These are phyloP conservation scores for Acrocephalus arundinaceus DNA, from an alignment of 2,113 vertebrate species.

Conservation along the genomic window DNA sequence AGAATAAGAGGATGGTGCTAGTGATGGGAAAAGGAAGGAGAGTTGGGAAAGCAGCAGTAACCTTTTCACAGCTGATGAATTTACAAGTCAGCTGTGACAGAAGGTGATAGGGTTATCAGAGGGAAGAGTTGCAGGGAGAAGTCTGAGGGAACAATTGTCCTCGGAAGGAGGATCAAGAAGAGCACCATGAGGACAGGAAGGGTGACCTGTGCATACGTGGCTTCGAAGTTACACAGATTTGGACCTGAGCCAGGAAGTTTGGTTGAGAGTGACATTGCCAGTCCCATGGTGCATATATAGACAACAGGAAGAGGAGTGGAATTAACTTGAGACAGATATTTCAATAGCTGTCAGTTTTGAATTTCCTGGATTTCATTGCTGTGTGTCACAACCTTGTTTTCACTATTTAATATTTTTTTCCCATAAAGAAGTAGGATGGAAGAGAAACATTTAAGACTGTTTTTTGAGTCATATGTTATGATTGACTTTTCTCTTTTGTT, in stretches of 20 bases:
- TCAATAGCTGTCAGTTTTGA: not conserved
- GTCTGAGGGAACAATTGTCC: not conserved
- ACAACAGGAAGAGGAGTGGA: constrained; percentile 11
- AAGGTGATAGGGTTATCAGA: not conserved
- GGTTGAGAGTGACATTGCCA: not conserved
- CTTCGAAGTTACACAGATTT: not conserved
- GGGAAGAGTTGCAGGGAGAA: not conserved
- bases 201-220: not conserved
- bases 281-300: not conserved
- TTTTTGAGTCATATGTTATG: not conserved
- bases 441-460: not conserved
- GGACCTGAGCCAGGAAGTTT: not conserved
- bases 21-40: not conserved
- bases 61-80: not conserved
- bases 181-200: not conserved
- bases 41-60: not conserved
- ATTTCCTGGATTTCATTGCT: constrained; percentile 16
- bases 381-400: not conserved
- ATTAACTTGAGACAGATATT: not conserved
- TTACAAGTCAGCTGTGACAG: not conserved
- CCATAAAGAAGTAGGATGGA: not conserved
- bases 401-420: not conserved
- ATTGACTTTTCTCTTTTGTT: not conserved
- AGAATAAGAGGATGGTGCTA: not conserved
- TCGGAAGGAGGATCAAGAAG: not conserved